phyloP scores from a whole-genome alignment of 2,888 invertebrate genomes.

The Axea sp. region DNA sequence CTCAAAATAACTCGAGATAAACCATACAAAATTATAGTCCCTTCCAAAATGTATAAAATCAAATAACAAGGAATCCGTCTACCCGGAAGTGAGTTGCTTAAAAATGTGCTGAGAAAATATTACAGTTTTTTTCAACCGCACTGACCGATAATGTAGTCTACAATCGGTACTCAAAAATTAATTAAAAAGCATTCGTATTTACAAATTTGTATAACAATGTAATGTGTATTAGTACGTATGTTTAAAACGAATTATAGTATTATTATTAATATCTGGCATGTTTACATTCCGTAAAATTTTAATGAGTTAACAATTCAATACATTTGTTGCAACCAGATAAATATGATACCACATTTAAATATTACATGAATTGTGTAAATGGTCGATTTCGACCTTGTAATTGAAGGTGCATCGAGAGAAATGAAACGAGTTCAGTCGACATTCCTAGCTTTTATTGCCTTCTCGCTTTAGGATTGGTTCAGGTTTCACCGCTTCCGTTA shows the following conservation, averaged over 20 bases:
- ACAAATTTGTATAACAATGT: too few relatives aligned
- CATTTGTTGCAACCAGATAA: too few relatives aligned
- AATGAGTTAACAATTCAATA: too few relatives aligned
- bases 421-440: constrained; percentile 68
- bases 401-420: constrained; percentile 59
- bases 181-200: too few relatives aligned
- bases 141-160: too few relatives aligned
- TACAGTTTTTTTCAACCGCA: neutral
- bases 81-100: neutral
- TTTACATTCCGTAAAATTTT: too few relatives aligned
- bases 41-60: constrained; percentile 20
- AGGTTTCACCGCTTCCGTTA: constrained; percentile 61
- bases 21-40: constrained; percentile 25
- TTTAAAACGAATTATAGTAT: too few relatives aligned
- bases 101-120: neutral
- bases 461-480: constrained; percentile 65
- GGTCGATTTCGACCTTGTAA: constrained; percentile 61
- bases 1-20: constrained; percentile 31
- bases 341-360: too few relatives aligned
- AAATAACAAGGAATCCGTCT: constrained; percentile 23
- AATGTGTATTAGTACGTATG: too few relatives aligned
- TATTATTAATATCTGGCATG: too few relatives aligned
- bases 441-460: constrained; percentile 73
- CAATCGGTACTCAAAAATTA: too few relatives aligned
- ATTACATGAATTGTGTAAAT: constrained; percentile 52